Base-by-base conservation (phyloP, 1,140 invertebrate species). In the Harpegnathos saltator region DNA sequence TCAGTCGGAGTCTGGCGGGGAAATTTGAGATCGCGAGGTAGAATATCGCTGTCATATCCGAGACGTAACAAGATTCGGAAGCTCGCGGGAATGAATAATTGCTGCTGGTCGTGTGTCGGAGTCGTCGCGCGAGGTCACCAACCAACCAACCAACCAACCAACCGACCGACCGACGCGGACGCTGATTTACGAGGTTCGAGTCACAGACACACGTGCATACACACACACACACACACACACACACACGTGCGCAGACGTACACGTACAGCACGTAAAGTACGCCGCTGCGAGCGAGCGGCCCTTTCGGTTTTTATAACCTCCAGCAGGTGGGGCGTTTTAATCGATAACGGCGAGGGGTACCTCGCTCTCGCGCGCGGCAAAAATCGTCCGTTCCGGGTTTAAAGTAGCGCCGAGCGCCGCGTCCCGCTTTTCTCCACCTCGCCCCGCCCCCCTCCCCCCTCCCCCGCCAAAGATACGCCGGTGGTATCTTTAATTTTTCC, bases 301-400 rank as follows among this genome's bases (percentile, higher is more conserved):
- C 75, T 80, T 80, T 80, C 75, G 75, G 75, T 80, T 80, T 80
- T 80, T 80, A 80, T 80, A 80, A 80, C 75, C 75, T 80, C 75
- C 65, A 80, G 75, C 75, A 69, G 75, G 75, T 80, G 65, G 75
- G 75, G 75, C 75, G 75, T 68, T 80, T 80, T 69, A 80, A 80
- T 80, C 75, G 75, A 80, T 80, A 80, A 80, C 75, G 75, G 75
- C 65, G 65, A 69, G 63, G 75, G 33, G 38, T 44, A 44, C 48
- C 65, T 54, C 73, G 52, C n/a, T n/a, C n/a, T n/a, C 52, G 52
- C 75, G 29, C 33, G 33, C 24, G 65, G 68, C 63, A 62, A 82
- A 52, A 72, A 63, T 74, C 71, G 58, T 52, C 29, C 80, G 58
- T 74, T 82, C 71, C 69, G 69, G 69, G 80, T 74, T 73, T 74